Evolutionary conservation across 2,113 vertebrate genomes (phyloP), one percentile per base, ranked within the genome.

Genomic region (Marcusenius ussheri): DNA sequence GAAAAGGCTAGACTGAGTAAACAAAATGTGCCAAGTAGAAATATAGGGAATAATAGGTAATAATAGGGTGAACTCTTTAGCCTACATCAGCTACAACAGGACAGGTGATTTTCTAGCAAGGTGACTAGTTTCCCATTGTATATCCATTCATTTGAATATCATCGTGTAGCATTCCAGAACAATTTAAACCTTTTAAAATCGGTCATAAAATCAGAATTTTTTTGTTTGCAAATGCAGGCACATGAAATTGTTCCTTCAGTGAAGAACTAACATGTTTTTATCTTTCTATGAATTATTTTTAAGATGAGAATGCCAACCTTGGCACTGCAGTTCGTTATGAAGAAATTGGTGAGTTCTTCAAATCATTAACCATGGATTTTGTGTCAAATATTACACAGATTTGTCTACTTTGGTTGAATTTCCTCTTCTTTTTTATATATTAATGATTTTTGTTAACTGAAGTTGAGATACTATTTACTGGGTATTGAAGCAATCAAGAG

Each of bases 261-360:
- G 39, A 87, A 27, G n/a, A 80, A 45, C 35, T 46, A 45, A 90
- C 11, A 80, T 17, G 53, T 87, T 50, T 42, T 85, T 42, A 4
- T 89, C 0, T 91, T 85, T 35, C 24, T 62, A 90, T 51, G 89
- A 13, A 1, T 86, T 89, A 83, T 66, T 24, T 88, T 84, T 83
- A 93, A 99, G 98, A 99, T 95, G 98, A 99, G 93, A 99, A 99
- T 0, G 98, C 98, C 50, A 99, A 99, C 92, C 50, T 99, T 94
- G 98, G 98, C 27, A 97, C 98, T 0, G 96, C 97, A 47, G 95
- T 99, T 97, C 96, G 98, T 90, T 99, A 99, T 0, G 98, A 99
- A 93, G 98, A 99, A 94, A 99, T 99, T 0, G 98, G 98, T 99
- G 94, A 97, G 98, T 94, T 47, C 31, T 35, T 56, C 85, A 87